Conservation (phyloP, 2,888 invertebrate genomes). For the Odontocerum albicorne region DNA sequence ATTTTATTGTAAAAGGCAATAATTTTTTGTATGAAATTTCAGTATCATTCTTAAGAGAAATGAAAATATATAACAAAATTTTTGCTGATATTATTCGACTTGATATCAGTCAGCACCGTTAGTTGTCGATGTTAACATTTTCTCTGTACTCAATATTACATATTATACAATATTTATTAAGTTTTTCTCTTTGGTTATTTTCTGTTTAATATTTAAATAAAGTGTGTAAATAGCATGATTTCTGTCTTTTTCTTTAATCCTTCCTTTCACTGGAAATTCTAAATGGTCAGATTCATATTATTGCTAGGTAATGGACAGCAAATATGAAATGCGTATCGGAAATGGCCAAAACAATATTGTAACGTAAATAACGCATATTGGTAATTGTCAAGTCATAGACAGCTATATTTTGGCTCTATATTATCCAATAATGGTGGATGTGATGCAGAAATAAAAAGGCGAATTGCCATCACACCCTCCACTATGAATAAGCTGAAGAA, state of each 20-base stretch:
- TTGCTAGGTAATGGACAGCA: too few relatives aligned
- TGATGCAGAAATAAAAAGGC: too few relatives aligned
- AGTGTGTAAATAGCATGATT: conserved; percentile 55
- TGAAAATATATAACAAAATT: conserved; percentile 1
- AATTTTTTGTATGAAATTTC: conserved; percentile 27
- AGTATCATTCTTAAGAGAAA: conserved; percentile 17
- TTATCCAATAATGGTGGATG: too few relatives aligned
- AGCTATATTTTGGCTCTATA: too few relatives aligned
- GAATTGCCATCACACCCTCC: too few relatives aligned
- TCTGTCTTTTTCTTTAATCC: conserved; percentile 20
- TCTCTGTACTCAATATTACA: conserved; percentile 11
- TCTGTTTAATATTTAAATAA: conserved; percentile 49
- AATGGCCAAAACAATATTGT: too few relatives aligned
- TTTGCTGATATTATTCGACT: conserved; percentile 14
- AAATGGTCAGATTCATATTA: too few relatives aligned
- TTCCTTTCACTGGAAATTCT: too few relatives aligned
- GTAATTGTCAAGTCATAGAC: too few relatives aligned
- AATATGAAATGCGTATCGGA: too few relatives aligned
- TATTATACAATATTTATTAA: conserved; percentile 14
- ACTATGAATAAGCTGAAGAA: too few relatives aligned
- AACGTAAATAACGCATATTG: too few relatives aligned
- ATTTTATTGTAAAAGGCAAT: conserved; percentile 30
- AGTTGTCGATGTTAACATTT: conserved; percentile 21
- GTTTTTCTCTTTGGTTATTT: conserved; percentile 29
- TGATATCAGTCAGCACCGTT: conserved; percentile 17